A percentile compares a stretch with the other conserved stretches of the same genome.
Evolutionary conservation across 2,113 vertebrate genomes (phyloP).

Genomic region (Eurystomus gularis): DNA sequence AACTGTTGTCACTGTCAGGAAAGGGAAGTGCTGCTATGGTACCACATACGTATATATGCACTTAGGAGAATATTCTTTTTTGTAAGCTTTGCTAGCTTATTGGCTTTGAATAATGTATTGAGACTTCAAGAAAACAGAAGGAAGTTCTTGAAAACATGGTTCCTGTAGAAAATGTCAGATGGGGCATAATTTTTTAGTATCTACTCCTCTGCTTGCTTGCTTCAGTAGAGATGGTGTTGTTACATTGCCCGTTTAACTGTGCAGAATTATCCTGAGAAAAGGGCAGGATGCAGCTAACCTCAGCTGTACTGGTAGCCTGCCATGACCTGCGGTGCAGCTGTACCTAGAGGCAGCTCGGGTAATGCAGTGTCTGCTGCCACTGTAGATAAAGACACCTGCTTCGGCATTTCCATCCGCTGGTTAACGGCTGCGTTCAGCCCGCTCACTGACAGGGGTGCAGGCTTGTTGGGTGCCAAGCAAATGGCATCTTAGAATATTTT

Average conservation of each 20-base stretch:
- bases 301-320: background rate
- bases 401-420: background rate
- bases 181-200: background rate
- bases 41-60: rapidly evolving
- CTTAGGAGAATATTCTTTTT: background rate
- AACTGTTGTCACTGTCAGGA: background rate
- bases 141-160: background rate
- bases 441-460: background rate
- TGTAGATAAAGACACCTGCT: background rate
- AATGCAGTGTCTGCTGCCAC: background rate
- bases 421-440: background rate
- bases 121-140: background rate
- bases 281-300: background rate
- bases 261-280: background rate
- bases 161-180: background rate
- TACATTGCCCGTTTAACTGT: background rate
- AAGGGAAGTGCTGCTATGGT: background rate
- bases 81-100: background rate
- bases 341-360: background rate
- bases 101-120: background rate
- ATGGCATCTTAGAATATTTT: background rate
- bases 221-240: background rate
- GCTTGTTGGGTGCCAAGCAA: no score
- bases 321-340: background rate
- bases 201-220: background rate